Percentiles rank a stretch among this genome's conserved stretches.
Conservation (phyloP, 1,140 invertebrate genomes). For the Brachionus rubens region DNA sequence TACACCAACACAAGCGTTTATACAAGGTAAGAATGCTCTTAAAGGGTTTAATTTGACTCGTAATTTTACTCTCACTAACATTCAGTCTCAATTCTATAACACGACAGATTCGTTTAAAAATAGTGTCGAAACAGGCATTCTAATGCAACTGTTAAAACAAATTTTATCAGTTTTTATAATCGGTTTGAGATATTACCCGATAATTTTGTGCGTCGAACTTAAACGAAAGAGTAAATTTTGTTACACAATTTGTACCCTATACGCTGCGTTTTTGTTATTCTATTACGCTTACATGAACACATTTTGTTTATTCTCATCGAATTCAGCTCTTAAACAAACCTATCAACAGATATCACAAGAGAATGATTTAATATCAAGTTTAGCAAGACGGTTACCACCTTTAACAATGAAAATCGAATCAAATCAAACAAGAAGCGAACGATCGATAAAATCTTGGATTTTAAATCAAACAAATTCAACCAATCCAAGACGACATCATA, state of each 20-base stretch:
- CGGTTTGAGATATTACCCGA: conserved; percentile 40
- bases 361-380: not conserved
- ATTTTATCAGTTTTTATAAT: conserved; percentile 35
- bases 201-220: conserved; percentile 8
- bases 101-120: not conserved
- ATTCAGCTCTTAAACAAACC: not conserved
- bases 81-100: not conserved
- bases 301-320: conserved; percentile 32
- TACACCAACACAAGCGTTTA: not conserved
- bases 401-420: no score
- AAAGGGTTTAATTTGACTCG: not conserved
- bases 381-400: no score
- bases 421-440: no score
- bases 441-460: no score
- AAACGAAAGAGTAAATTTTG: conserved; percentile 42
- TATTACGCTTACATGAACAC: conserved; percentile 43
- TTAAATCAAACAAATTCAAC: no score
- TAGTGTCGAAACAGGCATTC: not conserved
- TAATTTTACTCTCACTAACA: not conserved
- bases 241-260: conserved; percentile 8
- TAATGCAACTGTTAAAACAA: conserved; percentile 22
- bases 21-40: not conserved
- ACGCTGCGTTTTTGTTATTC: conserved; percentile 3
- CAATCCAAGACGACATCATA: no score
- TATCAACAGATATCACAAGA: not conserved